Percentiles rank a stretch among this genome's conserved stretches.
Evolutionary conservation across 2,113 vertebrate genomes (phyloP).

Genomic region (Lucifuga dentata): DNA sequence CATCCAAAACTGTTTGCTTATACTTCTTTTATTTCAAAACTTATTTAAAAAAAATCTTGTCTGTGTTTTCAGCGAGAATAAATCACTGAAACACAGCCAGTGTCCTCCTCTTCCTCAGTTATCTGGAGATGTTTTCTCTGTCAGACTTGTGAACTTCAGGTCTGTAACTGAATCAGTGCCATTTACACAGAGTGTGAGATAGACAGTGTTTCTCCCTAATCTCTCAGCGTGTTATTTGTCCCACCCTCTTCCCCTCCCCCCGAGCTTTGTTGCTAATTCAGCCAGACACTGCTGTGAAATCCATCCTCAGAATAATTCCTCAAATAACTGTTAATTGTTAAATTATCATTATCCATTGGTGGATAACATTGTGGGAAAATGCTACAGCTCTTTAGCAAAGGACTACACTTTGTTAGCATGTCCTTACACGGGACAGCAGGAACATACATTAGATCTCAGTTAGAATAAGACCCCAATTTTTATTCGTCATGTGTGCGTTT

Average conservation of each 20-base stretch:
- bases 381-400: neutral
- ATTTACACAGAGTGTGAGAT: constrained; percentile 32
- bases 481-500: too few relatives aligned
- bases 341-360: constrained; percentile 21
- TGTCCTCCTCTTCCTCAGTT: constrained; percentile 4
- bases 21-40: too few relatives aligned
- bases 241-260: constrained; percentile 17
- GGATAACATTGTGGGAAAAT: neutral
- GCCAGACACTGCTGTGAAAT: constrained; percentile 43
- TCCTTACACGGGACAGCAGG: constrained; percentile 2
- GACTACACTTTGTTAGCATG: neutral
- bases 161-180: constrained; percentile 27
- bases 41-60: too few relatives aligned
- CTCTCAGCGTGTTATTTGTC: constrained; percentile 38
- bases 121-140: neutral
- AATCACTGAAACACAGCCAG: neutral
- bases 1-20: too few relatives aligned
- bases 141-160: constrained; percentile 2
- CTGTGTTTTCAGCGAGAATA: neutral
- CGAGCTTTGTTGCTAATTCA: constrained; percentile 42
- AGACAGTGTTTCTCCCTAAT: neutral
- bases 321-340: constrained; percentile 30
- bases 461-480: too few relatives aligned
- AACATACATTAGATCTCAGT: too few relatives aligned
- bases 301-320: constrained; percentile 26